Conservation (phyloP, 1,140 invertebrate species). For the Brachystomella parvula region DNA sequence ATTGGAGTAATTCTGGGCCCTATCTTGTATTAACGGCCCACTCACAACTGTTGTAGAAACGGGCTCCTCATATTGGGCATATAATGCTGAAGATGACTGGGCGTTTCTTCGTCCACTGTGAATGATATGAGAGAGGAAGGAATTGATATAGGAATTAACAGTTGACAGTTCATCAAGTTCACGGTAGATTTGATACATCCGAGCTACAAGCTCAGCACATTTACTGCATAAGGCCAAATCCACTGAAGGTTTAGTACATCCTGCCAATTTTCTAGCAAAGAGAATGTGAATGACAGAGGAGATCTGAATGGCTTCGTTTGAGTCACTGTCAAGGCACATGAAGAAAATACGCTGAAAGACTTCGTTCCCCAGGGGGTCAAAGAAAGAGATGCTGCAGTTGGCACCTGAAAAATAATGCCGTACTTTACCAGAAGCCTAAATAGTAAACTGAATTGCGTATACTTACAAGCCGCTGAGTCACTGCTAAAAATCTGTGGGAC, state of each 20-base stretch:
- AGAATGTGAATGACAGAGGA: neutral
- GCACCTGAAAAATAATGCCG: no score
- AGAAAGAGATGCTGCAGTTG: neutral
- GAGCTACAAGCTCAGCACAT: neutral
- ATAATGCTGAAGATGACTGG: neutral
- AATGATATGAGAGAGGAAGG: neutral
- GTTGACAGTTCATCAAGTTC: neutral
- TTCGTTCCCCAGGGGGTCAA: neutral
- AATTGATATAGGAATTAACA: slow-evolving; percentile 1
- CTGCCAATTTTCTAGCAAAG: neutral
- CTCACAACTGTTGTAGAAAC: neutral
- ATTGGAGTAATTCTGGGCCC: no score
- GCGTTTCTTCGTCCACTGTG: no score
- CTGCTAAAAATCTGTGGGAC: neutral
- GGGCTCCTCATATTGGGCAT: neutral
- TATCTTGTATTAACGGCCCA: no score
- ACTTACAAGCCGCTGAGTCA: neutral
- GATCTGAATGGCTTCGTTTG: neutral
- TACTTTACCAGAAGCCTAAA: no score
- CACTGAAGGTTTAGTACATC: neutral
- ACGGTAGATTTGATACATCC: neutral
- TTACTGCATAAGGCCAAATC: neutral
- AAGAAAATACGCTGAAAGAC: neutral
- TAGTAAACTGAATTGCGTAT: no score
- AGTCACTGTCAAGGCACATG: neutral